Evolutionary conservation across 2,888 invertebrate genomes (phyloP).

Genomic region (Drosophila recens): DNA sequence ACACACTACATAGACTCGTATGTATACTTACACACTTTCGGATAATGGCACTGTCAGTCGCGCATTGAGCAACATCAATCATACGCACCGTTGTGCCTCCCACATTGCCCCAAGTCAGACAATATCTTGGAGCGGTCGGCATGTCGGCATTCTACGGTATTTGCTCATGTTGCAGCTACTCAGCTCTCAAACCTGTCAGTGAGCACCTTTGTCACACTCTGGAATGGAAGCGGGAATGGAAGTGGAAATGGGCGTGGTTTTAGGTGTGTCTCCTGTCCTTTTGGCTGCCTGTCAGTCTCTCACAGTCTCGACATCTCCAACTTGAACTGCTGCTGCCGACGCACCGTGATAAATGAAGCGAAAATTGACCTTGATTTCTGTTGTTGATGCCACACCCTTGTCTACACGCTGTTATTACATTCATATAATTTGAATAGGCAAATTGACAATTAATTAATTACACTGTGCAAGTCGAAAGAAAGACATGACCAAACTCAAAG

Average conservation of each 20-base stretch:
- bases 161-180: slow-evolving; percentile 49
- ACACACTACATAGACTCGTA: neutral
- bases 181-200: slow-evolving; percentile 30
- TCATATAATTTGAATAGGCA: slow-evolving; percentile 35
- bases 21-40: slow-evolving; percentile 18
- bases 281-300: slow-evolving; percentile 27
- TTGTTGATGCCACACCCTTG: slow-evolving; percentile 44
- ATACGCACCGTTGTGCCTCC: slow-evolving; percentile 63
- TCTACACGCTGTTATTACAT: slow-evolving; percentile 29
- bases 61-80: slow-evolving; percentile 71
- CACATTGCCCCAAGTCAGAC: slow-evolving; percentile 39
- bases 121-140: slow-evolving; percentile 44
- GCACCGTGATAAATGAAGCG: slow-evolving; percentile 65
- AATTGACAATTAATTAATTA: slow-evolving; percentile 51
- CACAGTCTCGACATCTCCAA: slow-evolving; percentile 4
- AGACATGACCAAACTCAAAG: no score
- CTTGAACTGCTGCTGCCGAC: slow-evolving; percentile 20
- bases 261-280: slow-evolving; percentile 38
- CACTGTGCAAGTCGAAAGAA: no score
- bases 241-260: neutral
- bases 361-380: slow-evolving; percentile 62
- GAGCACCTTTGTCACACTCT: slow-evolving; percentile 45
- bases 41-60: slow-evolving; percentile 69
- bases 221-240: neutral
- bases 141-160: slow-evolving; percentile 5